Evolutionary conservation across 2,888 invertebrate species (phyloP), one percentile per base, ranked within the genome.

Genomic region (Temnothorax rugatulus): DNA sequence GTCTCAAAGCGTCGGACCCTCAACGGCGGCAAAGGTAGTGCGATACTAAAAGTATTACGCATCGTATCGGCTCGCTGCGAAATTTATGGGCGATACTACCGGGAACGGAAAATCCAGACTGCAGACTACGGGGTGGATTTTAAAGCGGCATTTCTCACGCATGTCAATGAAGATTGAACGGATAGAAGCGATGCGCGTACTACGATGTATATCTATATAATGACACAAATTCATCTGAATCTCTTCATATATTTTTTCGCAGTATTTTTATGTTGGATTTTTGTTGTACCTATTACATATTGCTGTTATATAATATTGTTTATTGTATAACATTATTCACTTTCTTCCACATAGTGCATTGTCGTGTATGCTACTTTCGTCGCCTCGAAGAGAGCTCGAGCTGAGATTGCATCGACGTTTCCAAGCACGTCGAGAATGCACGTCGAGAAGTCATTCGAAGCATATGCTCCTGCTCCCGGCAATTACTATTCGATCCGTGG

Each of bases 81-180:
- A 90, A 90, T 90, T 90, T 87, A 90, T 90, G 84, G 83, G 21
- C 87, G 85, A 84, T 87, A 86, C 81, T 63, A 25, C 41, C 57
- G 61, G 38, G 82, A 66, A 82, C 61, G 79, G 79, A 77, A 88
- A 87, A 88, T 76, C 84, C 86, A 86, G 61, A 75, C 83, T 64
- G 89, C 88, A 76, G 57, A 75, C 82, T 68, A 88, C 86, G 41
- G 47, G 66, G 44, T 44, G 59, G 57, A 44, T 79, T 86, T 90
- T 86, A 90, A 86, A 88, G 76, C 83, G 83, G 66, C 79, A 64
- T 64, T 79, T 73, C 74, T 85, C 89, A 90, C 89, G 86, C 89
- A 76, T 86, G 86, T 84, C 90, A 84, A 90, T 88, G 84, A 86
- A 88, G 90, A 90, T 90, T 86, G 82, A 90, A 61, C 74, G 83